Conservation (phyloP, 2,113 vertebrate species). For the Steatornis caripensis region DNA sequence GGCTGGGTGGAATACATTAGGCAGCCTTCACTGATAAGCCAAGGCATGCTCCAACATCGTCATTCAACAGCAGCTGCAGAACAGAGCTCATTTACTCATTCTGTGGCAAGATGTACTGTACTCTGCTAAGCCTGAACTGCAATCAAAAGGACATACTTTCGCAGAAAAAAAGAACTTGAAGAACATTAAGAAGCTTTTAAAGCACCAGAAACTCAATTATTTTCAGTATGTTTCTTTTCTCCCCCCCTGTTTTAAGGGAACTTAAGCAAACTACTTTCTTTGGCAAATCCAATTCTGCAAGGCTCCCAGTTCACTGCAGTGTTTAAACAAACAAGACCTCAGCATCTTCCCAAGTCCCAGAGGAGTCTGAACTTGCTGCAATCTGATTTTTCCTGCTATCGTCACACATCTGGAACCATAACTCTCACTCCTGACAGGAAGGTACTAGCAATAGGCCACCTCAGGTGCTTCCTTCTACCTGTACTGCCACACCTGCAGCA, state of each 20-base stretch:
- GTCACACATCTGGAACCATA: neutral
- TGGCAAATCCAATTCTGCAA: neutral
- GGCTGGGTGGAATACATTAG: conserved; percentile 32
- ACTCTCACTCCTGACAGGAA: neutral
- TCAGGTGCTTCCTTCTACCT: neutral
- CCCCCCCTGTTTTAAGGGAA: neutral
- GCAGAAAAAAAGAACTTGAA: neutral
- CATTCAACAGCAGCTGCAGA: conserved; percentile 46
- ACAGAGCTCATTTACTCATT: conserved; percentile 40
- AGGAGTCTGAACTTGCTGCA: neutral
- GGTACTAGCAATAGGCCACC: neutral
- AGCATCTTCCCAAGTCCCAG: neutral
- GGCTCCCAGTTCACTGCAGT: neutral
- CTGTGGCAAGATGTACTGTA: conserved; percentile 43
- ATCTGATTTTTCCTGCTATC: neutral
- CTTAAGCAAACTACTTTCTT: neutral
- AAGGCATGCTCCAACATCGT: conserved; percentile 34
- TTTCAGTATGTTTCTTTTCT: neutral
- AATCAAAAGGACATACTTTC: conserved; percentile 42
- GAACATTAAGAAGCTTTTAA: conserved; percentile 51
- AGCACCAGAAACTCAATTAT: conserved; percentile 48
- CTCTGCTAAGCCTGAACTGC: conserved; percentile 22
- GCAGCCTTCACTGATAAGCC: conserved; percentile 33
- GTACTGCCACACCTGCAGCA: neutral
- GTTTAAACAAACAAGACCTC: conserved; percentile 12